These are phyloP conservation scores for Chamaea fasciata DNA, from an alignment of 2,113 vertebrate species.

Conservation along the genomic window DNA sequence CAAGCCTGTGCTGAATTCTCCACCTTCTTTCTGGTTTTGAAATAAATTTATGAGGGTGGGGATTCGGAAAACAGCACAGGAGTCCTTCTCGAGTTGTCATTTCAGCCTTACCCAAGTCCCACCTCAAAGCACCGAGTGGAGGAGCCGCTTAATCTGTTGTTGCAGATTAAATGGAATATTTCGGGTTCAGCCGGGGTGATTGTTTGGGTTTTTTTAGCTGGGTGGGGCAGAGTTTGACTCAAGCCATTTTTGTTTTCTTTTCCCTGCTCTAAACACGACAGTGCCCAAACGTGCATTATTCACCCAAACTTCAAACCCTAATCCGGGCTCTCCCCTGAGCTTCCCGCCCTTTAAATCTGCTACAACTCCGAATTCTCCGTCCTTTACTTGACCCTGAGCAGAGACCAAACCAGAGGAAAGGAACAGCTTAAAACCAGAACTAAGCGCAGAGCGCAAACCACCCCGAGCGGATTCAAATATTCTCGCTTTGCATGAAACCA, in stretches of 20 bases:
- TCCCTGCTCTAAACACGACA: neutral
- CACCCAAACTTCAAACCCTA: neutral
- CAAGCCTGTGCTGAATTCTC: neutral
- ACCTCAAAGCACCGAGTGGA: neutral
- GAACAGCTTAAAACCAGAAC: neutral
- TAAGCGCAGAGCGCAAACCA: neutral
- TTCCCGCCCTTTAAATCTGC: neutral
- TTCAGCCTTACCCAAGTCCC: neutral
- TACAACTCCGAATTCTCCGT: neutral
- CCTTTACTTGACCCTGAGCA: neutral
- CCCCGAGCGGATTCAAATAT: neutral
- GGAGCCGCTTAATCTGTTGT: neutral
- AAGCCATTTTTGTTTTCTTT: neutral
- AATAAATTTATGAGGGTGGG: neutral
- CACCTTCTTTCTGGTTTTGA: neutral
- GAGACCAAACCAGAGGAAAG: neutral
- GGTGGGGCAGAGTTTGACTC: neutral
- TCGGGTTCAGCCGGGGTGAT: neutral
- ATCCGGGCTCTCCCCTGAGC: neutral
- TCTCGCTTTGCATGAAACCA: neutral
- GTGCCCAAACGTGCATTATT: neutral
- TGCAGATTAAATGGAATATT: neutral
- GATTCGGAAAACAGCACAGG: neutral
- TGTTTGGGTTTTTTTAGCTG: neutral
- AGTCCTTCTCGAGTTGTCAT: neutral